A percentile compares a stretch with the other conserved stretches of the same genome.
Conservation (phyloP, 2,888 invertebrate species). For the Zygaena filipendulae region DNA sequence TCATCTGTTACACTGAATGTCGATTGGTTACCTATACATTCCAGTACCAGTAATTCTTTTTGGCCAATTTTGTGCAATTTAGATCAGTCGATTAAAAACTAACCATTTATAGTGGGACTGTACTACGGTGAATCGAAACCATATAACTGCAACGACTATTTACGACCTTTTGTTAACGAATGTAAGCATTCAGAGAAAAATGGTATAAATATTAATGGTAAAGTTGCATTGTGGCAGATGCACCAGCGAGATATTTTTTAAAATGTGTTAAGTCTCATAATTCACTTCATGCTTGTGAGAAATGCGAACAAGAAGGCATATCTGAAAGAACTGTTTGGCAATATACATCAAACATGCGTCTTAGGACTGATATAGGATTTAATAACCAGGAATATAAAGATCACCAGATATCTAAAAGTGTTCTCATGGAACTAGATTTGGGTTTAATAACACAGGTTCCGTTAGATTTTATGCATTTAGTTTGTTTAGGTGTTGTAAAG, state of each 20-base stretch:
- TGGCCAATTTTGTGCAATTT: constrained; percentile 13
- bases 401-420: constrained; percentile 10
- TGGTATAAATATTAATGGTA: constrained; percentile 5
- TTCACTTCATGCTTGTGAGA: constrained; percentile 10
- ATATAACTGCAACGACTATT: constrained; percentile 4
- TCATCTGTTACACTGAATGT: constrained; percentile 9
- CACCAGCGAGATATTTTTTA: constrained; percentile 8
- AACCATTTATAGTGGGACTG: constrained; percentile 6
- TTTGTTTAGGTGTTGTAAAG: constrained; percentile 3
- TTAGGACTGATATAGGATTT: constrained; percentile 10
- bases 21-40: constrained; percentile 9
- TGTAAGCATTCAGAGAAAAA: constrained; percentile 5
- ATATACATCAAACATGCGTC: constrained; percentile 3
- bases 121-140: constrained; percentile 7
- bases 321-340: no score
- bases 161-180: constrained; percentile 7
- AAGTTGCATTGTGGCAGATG: constrained; percentile 7
- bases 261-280: constrained; percentile 13
- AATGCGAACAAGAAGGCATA: constrained; percentile 11
- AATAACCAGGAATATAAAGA: constrained; percentile 10
- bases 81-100: constrained; percentile 7
- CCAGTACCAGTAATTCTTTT: constrained; percentile 10
- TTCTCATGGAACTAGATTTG: constrained; percentile 10
- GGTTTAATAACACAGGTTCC: constrained; percentile 13
- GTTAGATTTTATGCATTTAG: constrained; percentile 10